A percentile compares a stretch with the other conserved stretches of the same genome.
Evolutionary conservation across 2,797 vertebrate genomes (phyloP).

Genomic region (Fringilla coelebs): DNA sequence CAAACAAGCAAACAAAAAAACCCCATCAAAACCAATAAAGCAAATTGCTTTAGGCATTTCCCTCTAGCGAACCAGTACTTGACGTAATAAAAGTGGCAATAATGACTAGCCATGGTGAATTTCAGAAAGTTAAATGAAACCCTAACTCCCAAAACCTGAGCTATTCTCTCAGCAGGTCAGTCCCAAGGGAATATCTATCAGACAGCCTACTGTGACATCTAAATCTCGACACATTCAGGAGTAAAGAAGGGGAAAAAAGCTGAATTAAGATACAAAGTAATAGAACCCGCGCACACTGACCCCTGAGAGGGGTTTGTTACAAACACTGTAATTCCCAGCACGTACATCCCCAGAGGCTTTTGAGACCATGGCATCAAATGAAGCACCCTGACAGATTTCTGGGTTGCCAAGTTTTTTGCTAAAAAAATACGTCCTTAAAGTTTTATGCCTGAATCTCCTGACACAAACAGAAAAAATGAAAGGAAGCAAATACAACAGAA

Average conservation of each 20-base stretch:
- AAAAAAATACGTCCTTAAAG: background rate
- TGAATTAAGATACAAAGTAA: background rate
- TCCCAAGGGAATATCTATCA: background rate
- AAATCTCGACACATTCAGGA: background rate
- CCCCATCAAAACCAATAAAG: fast-evolving
- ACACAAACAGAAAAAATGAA: background rate
- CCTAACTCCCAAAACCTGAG: background rate
- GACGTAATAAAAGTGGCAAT: too few relatives aligned
- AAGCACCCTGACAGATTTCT: background rate
- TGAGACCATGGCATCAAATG: background rate
- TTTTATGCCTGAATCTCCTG: background rate
- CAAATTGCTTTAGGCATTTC: background rate
- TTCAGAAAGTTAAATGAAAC: background rate
- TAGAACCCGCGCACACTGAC: background rate
- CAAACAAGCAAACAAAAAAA: background rate
- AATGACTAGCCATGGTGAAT: background rate
- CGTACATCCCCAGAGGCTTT: background rate
- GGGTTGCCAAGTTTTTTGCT: background rate
- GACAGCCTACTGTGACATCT: background rate
- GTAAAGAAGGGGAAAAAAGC: background rate
- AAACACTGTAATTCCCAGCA: background rate
- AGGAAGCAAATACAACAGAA: background rate
- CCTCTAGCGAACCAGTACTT: background rate
- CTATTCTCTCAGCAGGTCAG: background rate
- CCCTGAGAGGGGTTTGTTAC: background rate